These are phyloP conservation scores for Mesodorylaimus sp. DNA, from an alignment of 2,888 invertebrate genomes.

Conservation along the genomic window DNA sequence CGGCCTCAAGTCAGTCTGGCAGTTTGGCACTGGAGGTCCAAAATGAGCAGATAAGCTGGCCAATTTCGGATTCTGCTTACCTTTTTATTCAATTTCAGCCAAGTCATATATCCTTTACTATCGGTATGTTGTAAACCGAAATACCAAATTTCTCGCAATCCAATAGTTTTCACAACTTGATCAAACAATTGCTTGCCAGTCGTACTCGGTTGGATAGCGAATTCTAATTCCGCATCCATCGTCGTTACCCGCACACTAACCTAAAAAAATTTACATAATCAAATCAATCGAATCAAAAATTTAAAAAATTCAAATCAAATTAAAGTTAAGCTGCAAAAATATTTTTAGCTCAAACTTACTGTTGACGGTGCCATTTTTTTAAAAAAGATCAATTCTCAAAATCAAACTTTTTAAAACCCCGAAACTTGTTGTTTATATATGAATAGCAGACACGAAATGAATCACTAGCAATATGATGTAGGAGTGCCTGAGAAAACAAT, in stretches of 20 bases:
- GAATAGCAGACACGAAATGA: too few relatives aligned
- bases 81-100: constrained; percentile 99
- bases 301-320: too few relatives aligned
- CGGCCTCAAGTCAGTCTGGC: neutral
- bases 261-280: constrained; percentile 26
- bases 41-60: neutral
- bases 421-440: too few relatives aligned
- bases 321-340: too few relatives aligned
- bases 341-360: too few relatives aligned
- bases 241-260: constrained; percentile 99
- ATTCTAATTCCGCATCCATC: constrained; percentile 99
- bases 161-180: constrained; percentile 95
- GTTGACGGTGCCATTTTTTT: too few relatives aligned
- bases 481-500: too few relatives aligned
- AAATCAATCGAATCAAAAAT: too few relatives aligned
- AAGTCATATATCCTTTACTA: constrained; percentile 82
- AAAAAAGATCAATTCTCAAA: too few relatives aligned
- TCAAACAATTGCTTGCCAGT: constrained; percentile 99
- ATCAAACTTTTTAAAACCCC: too few relatives aligned
- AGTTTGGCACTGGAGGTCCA: neutral
- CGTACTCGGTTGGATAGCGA: constrained; percentile 98
- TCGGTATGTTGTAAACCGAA: constrained; percentile 95
- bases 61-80: constrained; percentile 36
- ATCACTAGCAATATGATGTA: too few relatives aligned
- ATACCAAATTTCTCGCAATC: constrained; percentile 93